phyloP scores from a whole-genome alignment of 2,113 vertebrate species.

The Meriones unguiculatus region DNA sequence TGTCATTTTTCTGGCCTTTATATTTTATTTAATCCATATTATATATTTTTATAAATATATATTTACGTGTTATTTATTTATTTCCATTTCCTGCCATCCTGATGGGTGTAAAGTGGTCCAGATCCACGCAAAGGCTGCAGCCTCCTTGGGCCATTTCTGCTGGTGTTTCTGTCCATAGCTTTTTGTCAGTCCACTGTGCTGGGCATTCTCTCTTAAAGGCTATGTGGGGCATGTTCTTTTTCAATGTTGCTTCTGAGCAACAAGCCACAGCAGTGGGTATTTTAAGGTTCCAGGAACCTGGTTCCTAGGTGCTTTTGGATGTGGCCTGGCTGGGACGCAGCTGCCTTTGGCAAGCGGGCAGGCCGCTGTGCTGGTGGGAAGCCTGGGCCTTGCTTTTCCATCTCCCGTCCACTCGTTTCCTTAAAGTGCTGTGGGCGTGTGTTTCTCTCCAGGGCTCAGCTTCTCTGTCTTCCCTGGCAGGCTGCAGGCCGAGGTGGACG shows the following conservation, averaged over 20 bases:
- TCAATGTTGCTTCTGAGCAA: neutral
- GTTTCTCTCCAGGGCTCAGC: neutral
- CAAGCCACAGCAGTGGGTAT: accelerated
- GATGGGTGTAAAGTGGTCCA: neutral
- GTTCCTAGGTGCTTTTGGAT: accelerated
- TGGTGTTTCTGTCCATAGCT: accelerated
- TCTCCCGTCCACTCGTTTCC: too few relatives aligned
- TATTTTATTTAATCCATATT: neutral
- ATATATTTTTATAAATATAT: too few relatives aligned
- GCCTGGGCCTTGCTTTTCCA: neutral
- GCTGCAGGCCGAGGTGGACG: constrained; percentile 91
- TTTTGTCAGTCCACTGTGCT: neutral
- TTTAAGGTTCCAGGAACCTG: neutral
- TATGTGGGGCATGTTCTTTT: accelerated
- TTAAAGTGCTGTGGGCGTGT: too few relatives aligned
- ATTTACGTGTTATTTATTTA: too few relatives aligned
- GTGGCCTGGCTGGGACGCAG: neutral
- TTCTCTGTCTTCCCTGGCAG: constrained; percentile 81
- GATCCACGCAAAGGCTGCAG: accelerated
- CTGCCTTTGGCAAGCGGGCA: neutral
- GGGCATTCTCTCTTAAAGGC: neutral
- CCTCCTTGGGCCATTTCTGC: accelerated
- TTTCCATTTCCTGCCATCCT: accelerated
- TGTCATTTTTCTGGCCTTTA: too few relatives aligned
- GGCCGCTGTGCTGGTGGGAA: neutral